These are phyloP conservation scores for Cyprinodon brontotheroides DNA, from an alignment of 2,113 vertebrate species.

Conservation along the genomic window DNA sequence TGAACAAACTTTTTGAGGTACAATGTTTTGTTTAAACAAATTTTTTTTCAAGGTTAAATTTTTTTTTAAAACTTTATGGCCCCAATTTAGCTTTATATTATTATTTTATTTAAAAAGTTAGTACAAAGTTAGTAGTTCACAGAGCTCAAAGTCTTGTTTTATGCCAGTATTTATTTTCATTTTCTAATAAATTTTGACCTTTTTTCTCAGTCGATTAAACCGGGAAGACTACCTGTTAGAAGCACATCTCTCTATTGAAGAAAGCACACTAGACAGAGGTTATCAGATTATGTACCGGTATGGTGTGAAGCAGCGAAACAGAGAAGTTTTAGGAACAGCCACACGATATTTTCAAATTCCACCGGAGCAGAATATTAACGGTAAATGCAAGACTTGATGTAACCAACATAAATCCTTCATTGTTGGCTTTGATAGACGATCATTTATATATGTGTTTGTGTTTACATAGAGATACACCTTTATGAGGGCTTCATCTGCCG, in stretches of 20 bases:
- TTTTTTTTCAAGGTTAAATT: too few relatives aligned
- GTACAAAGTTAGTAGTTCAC: too few relatives aligned
- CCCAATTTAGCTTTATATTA: too few relatives aligned
- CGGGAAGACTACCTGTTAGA: conserved; percentile 58
- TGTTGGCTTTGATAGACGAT: neutral
- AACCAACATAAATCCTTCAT: fast-evolving
- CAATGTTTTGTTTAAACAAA: too few relatives aligned
- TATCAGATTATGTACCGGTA: fast-evolving
- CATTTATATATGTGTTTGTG: neutral
- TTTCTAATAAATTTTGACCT: neutral
- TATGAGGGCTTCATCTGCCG: conserved; percentile 66
- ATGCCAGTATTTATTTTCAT: neutral
- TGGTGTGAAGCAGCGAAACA: conserved; percentile 41
- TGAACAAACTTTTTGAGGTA: too few relatives aligned
- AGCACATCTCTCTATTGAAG: conserved; percentile 41
- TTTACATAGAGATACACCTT: conserved; percentile 63
- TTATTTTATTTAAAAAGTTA: too few relatives aligned
- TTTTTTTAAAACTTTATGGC: too few relatives aligned
- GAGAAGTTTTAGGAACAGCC: neutral
- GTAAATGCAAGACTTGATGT: conserved; percentile 19
- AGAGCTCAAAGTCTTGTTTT: too few relatives aligned
- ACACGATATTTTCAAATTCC: neutral
- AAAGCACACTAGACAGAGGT: fast-evolving
- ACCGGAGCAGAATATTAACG: neutral
- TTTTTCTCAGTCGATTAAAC: conserved; percentile 26